Evolutionary conservation across 2,797 vertebrate genomes (phyloP).

Genomic region (Hozukius guyotensis): DNA sequence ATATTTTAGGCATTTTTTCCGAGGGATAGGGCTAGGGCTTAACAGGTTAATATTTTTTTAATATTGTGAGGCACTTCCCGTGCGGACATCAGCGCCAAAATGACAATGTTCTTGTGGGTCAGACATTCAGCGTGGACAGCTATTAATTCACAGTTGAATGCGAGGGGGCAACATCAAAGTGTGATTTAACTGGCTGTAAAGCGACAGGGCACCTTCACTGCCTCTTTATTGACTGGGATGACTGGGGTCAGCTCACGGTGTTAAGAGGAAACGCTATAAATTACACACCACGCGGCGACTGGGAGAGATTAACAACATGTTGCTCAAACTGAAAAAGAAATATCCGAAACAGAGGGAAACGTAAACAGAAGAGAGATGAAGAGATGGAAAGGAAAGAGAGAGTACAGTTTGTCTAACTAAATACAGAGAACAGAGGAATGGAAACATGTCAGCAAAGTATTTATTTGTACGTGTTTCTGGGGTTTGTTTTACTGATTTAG

Average conservation of each 20-base stretch:
- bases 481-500: conserved; percentile 61
- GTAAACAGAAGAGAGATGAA: conserved; percentile 14
- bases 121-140: conserved; percentile 68
- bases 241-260: conserved; percentile 79
- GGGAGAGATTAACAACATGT: conserved; percentile 70
- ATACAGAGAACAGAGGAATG: background rate
- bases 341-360: conserved; percentile 33
- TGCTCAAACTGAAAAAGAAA: conserved; percentile 46
- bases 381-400: background rate
- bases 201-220: conserved; percentile 74
- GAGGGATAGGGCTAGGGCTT: no score
- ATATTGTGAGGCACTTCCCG: background rate
- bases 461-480: conserved; percentile 58
- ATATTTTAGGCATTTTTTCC: no score
- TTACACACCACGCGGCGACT: conserved; percentile 65
- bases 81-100: conserved; percentile 9
- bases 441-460: conserved; percentile 37
- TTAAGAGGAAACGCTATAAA: conserved; percentile 83
- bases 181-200: conserved; percentile 86
- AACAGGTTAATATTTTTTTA: background rate
- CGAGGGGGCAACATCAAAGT: conserved; percentile 83
- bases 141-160: conserved; percentile 78
- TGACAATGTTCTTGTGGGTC: conserved; percentile 61
- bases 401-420: background rate
- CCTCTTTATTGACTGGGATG: conserved; percentile 76